A percentile compares a stretch with the other conserved stretches of the same genome.
Evolutionary conservation across 2,113 vertebrate genomes (phyloP).

Genomic region (Ceuthmochares aereus): DNA sequence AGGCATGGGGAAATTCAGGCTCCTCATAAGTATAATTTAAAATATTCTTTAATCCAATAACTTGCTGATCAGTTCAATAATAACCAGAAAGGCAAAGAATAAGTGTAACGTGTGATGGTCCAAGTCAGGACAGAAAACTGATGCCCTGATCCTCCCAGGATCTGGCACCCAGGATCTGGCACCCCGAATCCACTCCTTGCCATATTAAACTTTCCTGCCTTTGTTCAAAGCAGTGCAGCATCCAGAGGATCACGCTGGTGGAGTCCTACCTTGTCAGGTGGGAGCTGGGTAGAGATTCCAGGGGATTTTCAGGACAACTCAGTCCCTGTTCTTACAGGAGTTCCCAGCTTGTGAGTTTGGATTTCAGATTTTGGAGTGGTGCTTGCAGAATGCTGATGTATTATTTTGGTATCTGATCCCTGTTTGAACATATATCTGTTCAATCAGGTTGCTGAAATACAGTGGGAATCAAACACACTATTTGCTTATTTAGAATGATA

Average conservation of each 20-base stretch:
- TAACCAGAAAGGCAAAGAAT: background rate
- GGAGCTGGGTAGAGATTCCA: background rate
- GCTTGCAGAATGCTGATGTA: background rate
- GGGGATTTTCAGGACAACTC: background rate
- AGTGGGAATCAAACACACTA: slow-evolving; percentile 15
- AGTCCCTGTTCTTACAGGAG: background rate
- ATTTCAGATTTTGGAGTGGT: background rate
- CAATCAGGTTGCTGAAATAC: background rate
- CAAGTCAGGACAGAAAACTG: background rate
- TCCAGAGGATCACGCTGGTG: background rate
- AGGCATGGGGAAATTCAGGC: background rate
- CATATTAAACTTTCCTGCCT: background rate
- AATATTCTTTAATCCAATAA: background rate
- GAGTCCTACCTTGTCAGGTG: accelerated
- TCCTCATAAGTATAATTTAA: background rate
- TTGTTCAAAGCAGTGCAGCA: background rate
- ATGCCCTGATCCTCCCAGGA: accelerated
- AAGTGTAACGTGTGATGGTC: background rate
- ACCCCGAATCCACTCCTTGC: accelerated
- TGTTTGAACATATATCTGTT: slow-evolving; percentile 6
- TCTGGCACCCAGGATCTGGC: accelerated
- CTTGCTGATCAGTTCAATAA: background rate
- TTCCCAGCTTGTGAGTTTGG: background rate
- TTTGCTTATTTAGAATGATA: slow-evolving; percentile 35
- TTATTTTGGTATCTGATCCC: background rate